Evolutionary conservation across 2,113 vertebrate species (phyloP).

Genomic region (Prunella himalayana): DNA sequence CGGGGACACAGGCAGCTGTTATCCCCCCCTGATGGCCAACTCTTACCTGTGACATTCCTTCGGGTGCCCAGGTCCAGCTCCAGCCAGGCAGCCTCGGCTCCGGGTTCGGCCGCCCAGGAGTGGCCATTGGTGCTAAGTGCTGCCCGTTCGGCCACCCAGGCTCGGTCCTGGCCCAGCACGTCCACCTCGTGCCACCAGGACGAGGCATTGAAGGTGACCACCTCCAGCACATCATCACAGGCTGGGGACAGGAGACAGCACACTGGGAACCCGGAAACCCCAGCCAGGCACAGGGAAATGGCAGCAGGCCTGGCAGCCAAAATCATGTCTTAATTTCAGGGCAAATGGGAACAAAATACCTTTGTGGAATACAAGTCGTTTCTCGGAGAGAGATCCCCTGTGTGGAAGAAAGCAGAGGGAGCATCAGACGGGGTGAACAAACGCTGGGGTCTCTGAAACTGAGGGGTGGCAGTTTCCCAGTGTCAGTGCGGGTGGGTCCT

Average conservation of each 20-base stretch:
- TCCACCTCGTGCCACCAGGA: slow-evolving; percentile 72
- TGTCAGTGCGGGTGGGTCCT: fast-evolving
- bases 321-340: neutral
- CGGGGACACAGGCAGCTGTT: neutral
- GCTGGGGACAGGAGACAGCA: slow-evolving; percentile 52
- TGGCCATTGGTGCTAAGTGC: neutral
- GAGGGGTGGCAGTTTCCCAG: neutral
- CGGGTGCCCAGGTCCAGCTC: slow-evolving; percentile 79
- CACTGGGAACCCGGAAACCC: neutral
- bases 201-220: slow-evolving; percentile 71
- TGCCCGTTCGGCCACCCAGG: slow-evolving; percentile 52
- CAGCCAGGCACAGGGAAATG: fast-evolving
- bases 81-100: slow-evolving; percentile 69
- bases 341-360: slow-evolving; percentile 62
- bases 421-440: neutral
- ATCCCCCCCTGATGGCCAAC: fast-evolving
- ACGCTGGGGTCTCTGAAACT: neutral
- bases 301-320: neutral
- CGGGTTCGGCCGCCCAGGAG: slow-evolving; percentile 56
- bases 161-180: neutral
- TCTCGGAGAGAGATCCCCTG: slow-evolving; percentile 86
- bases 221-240: slow-evolving; percentile 67
- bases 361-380: slow-evolving; percentile 79
- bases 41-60: slow-evolving; percentile 78
- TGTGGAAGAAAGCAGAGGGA: neutral